Evolutionary conservation across 2,888 invertebrate species (phyloP).

Genomic region (Ormyrus labotus): DNA sequence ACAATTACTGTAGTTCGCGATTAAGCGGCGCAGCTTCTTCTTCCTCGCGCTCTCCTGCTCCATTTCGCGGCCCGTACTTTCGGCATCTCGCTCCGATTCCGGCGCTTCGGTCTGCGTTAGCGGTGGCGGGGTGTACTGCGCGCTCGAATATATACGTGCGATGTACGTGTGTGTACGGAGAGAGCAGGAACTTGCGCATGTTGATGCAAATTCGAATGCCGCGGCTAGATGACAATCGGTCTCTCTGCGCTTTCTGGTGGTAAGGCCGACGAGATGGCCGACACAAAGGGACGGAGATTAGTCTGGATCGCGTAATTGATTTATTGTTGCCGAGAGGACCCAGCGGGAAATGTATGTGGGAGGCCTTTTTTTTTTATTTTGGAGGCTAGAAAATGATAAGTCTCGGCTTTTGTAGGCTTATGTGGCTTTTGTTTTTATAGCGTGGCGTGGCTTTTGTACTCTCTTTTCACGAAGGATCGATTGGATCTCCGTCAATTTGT

Average conservation of each 20-base stretch:
- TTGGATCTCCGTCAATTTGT: too few relatives aligned
- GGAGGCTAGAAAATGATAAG: too few relatives aligned
- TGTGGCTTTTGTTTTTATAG: too few relatives aligned
- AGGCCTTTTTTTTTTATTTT: too few relatives aligned
- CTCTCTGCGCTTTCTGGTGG: background rate
- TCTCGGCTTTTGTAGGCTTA: too few relatives aligned
- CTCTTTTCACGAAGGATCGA: too few relatives aligned
- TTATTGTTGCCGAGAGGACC: slow-evolving; percentile 34
- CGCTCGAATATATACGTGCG: background rate
- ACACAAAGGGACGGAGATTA: slow-evolving; percentile 43
- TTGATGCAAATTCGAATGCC: slow-evolving; percentile 53
- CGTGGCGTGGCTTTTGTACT: too few relatives aligned
- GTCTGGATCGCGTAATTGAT: slow-evolving; percentile 47
- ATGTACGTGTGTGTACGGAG: background rate
- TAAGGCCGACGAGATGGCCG: background rate
- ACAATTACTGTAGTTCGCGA: slow-evolving; percentile 47
- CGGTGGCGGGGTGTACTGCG: background rate
- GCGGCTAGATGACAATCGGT: slow-evolving; percentile 47
- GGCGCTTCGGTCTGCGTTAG: too few relatives aligned
- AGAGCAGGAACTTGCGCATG: slow-evolving; percentile 31
- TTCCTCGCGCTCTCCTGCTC: background rate
- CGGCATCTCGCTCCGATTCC: background rate
- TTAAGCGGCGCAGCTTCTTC: slow-evolving; percentile 32
- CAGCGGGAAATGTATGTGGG: background rate
- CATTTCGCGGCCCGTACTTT: background rate